These are phyloP conservation scores for Bursaphelenchus mucronatus DNA, from an alignment of 1,140 invertebrate species.

Conservation along the genomic window DNA sequence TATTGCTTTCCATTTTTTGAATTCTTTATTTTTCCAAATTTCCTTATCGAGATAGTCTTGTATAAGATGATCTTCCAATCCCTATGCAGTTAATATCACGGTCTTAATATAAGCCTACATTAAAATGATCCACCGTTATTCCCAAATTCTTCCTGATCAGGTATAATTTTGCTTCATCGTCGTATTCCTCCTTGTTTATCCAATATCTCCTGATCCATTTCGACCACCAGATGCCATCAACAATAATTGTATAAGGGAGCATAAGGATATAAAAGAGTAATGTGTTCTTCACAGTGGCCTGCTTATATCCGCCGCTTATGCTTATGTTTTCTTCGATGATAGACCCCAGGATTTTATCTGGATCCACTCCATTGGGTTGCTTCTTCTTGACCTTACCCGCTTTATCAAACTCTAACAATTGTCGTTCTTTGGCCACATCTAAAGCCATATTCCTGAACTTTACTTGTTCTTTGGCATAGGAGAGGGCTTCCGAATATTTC, in stretches of 20 bases:
- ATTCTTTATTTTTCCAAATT: conserved; percentile 77
- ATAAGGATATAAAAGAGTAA: conserved; percentile 77
- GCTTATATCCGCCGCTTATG: conserved; percentile 76
- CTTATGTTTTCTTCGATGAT: conserved; percentile 80
- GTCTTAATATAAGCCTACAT: conserved; percentile 60
- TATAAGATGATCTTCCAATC: conserved; percentile 72
- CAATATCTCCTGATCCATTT: conserved; percentile 76
- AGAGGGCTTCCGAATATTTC: conserved; percentile 75
- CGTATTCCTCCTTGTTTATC: conserved; percentile 73
- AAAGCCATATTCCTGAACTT: conserved; percentile 77
- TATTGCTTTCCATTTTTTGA: conserved; percentile 72
- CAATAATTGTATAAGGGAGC: conserved; percentile 70
- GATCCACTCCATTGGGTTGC: conserved; percentile 73
- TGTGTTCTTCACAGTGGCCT: conserved; percentile 72
- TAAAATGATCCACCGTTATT: conserved; percentile 67
- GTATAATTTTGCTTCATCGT: conserved; percentile 76
- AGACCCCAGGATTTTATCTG: conserved; percentile 73
- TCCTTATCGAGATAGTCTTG: conserved; percentile 72
- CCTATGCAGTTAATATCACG: conserved; percentile 61
- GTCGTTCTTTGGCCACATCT: conserved; percentile 75
- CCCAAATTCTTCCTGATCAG: conserved; percentile 75
- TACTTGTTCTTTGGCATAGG: conserved; percentile 77
- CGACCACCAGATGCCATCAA: conserved; percentile 72
- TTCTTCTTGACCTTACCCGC: conserved; percentile 64
- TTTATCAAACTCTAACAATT: conserved; percentile 65